Percentiles rank a stretch among this genome's conserved stretches.
Evolutionary conservation across 2,797 vertebrate species (phyloP).

Genomic region (Sarcophilus harrisii): DNA sequence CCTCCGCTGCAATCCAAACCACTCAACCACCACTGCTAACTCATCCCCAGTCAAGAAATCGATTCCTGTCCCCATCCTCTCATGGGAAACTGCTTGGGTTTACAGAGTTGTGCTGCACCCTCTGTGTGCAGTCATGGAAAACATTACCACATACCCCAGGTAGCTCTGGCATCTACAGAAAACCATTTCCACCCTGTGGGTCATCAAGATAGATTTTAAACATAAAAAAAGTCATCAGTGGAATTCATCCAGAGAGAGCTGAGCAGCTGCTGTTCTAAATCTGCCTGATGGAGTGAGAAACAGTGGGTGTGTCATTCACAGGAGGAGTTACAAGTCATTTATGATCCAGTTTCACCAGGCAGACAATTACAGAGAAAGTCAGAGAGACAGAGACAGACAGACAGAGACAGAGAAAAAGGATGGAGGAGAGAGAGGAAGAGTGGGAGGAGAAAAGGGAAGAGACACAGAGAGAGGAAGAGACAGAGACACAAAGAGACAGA

Average conservation of each 20-base stretch:
- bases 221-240: not conserved
- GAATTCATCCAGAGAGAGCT: not conserved
- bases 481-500: too few relatives aligned
- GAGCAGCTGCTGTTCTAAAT: conserved; percentile 2
- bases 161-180: not conserved
- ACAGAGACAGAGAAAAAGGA: too few relatives aligned
- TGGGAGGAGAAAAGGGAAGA: too few relatives aligned
- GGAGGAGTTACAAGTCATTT: conserved; percentile 5
- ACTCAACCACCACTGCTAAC: not conserved
- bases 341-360: not conserved
- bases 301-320: not conserved
- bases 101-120: not conserved
- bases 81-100: not conserved
- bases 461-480: too few relatives aligned
- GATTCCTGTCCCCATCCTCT: not conserved
- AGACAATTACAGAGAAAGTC: not conserved
- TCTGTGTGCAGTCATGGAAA: not conserved
- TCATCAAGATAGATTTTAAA: not conserved
- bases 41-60: not conserved
- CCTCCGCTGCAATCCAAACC: not conserved
- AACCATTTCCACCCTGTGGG: not conserved
- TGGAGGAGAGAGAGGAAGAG: not conserved
- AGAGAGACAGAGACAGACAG: too few relatives aligned
- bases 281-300: conserved; percentile 2
- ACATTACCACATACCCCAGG: not conserved